Base-by-base conservation (phyloP, 2,113 vertebrate genomes). In the Neolamprologus ventralis region DNA sequence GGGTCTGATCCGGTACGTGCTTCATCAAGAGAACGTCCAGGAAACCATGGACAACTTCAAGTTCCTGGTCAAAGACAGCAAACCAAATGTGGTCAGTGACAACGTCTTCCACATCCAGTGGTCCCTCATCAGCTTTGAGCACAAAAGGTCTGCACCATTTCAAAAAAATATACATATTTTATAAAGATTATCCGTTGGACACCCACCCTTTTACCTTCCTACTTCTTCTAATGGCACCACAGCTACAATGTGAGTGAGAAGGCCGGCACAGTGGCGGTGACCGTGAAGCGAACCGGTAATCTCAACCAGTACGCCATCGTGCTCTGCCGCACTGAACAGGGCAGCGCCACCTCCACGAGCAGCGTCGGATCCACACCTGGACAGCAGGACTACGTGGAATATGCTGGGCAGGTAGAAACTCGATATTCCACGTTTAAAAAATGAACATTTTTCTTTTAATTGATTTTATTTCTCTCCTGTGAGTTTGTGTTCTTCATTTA, bases 21-120 rank as follows among this genome's bases (percentile, higher is more conserved):
- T 99, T 87, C 95, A 92, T 1, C 93, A 98, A 82, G 97, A 98
- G 87, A 97, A 94, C 60, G 63, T 94, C 86, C 97, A 95, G 85
- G 97, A 98, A 84, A 97, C 97, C 80, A 93, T 73, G 90, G 99
- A 99, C 93, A 97, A 94, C 95, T 99, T 99, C 90, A 97, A 97
- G 93, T 99, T 99, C 87, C 97, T 98, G 11, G 98, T 99, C 71
- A 98, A 97, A 93, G 99, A 99, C 95, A 97, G 97, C 95, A 99
- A 98, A 83, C 98, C 98, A 86, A 99, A 97, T 1, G 92, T 98
- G 84, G 98, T 99, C 94, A 94, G 84, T 1, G 96, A 97, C 94
- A 99, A 99, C 7, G 31, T 97, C 84, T 99, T 99, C 94, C 98
- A 99, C 55, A n/a, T 99, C 86, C 98, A 98, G 96, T 99, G 98